Evolutionary conservation across 1,140 invertebrate species (phyloP), one percentile per base, ranked within the genome.

Genomic region (Brachionus koreanus): DNA sequence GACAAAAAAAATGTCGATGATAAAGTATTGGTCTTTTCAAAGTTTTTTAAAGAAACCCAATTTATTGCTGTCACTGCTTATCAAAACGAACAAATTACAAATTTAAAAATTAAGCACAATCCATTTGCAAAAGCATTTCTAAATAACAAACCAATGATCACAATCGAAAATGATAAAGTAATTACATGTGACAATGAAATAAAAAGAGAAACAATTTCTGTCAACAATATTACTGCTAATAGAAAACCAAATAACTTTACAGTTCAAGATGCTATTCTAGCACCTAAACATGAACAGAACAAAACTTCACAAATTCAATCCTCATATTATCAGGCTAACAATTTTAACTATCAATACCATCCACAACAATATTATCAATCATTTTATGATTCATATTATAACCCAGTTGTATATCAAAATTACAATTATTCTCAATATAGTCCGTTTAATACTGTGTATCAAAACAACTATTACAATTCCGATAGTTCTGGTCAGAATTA

Each of bases 1-100:
- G 65, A 52, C 16, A 63, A 82, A 37, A 90, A 96, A 7, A 49
- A 49, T 67, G 63, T 67, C 25, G 57, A 67, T 33, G 57, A 82
- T n/a, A 82, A 82, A 43, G 61, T 49, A 4, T 57, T 67, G 85
- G 97, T 98, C 91, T 91, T 95, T 88, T 98, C 95, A 84, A 98
- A 97, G 89, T 95, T 98, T 84, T 98, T 98, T 91, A 96, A 97
- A 89, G 97, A 98, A 89, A 98, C 96, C n/a, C 94, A 97, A 90
- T 98, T 98, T 90, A 98, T 98, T 86, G 97, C 96, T 3, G 89
- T 89, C 6, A 89, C 88, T 6, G 88, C 88, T 6, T 89, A 89
- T 83, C 88, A 89, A 84, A 89, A 89, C 49, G 88, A 89, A 84
- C 87, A 89, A 86, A 83, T 83, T 0, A 83, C 82, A 9, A 63